phyloP scores from a whole-genome alignment of 2,888 invertebrate species.

The Maniola hyperantus region DNA sequence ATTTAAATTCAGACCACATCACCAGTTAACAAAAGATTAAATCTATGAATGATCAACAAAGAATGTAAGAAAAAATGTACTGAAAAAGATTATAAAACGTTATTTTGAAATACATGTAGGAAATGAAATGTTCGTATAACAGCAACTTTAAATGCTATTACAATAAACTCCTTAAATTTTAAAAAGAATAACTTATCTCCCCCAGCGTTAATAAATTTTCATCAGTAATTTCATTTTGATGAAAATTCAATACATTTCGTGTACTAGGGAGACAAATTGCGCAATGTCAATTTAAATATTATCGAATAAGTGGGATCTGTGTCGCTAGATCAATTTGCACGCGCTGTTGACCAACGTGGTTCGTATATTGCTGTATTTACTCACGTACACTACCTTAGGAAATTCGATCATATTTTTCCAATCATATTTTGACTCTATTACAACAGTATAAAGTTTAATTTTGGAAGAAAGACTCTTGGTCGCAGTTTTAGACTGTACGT shows the following conservation, averaged over 20 bases:
- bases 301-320: conserved; percentile 69
- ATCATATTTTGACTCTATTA: conserved; percentile 19
- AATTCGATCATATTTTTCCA: background rate
- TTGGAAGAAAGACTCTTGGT: background rate
- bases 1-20: too few relatives aligned
- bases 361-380: conserved; percentile 52
- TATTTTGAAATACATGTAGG: too few relatives aligned
- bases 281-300: conserved; percentile 66
- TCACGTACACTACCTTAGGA: conserved; percentile 29
- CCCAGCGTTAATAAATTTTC: too few relatives aligned
- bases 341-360: conserved; percentile 58
- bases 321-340: conserved; percentile 61
- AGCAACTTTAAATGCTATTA: background rate
- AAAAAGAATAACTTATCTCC: too few relatives aligned
- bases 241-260: conserved; percentile 27
- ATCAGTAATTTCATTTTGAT: background rate
- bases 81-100: too few relatives aligned
- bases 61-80: too few relatives aligned
- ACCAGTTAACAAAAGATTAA: background rate
- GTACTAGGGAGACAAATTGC: conserved; percentile 50
- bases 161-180: too few relatives aligned
- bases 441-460: conserved; percentile 1
- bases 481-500: background rate
- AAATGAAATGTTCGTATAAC: too few relatives aligned
- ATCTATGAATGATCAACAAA: background rate